Evolutionary conservation across 1,140 invertebrate species (phyloP).

Genomic region (Choristoneura fumiferana): DNA sequence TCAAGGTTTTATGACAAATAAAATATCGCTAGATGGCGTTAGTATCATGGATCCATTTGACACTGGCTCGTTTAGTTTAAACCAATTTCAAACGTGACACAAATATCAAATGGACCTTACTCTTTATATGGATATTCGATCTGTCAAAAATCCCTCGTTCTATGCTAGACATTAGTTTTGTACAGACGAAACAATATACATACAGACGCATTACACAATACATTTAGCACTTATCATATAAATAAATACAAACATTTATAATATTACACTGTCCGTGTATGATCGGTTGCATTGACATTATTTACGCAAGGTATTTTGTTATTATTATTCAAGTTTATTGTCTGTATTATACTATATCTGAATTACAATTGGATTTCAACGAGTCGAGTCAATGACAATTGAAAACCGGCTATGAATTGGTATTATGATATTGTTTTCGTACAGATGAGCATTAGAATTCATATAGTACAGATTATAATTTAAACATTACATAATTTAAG

Average conservation of each 20-base stretch:
- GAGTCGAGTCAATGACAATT: no score
- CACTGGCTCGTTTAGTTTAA: no score
- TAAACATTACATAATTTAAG: constrained; percentile 36
- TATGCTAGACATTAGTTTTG: neutral
- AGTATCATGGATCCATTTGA: no score
- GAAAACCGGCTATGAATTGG: no score
- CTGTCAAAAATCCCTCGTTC: no score
- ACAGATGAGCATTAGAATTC: constrained; percentile 8
- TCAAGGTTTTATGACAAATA: no score
- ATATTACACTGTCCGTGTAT: constrained; percentile 19
- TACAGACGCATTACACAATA: constrained; percentile 35
- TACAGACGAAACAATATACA: neutral
- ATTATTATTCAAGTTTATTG: constrained; percentile 25
- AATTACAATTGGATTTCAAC: no score
- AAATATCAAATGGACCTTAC: no score
- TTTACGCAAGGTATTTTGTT: constrained; percentile 45
- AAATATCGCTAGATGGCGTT: no score
- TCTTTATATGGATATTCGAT: no score
- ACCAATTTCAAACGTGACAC: no score
- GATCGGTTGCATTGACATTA: constrained; percentile 34
- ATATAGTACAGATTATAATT: constrained; percentile 33
- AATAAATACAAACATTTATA: constrained; percentile 47
- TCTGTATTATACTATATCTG: neutral
- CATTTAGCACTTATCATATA: constrained; percentile 46
- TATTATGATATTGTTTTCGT: neutral